Evolutionary conservation across 1,140 invertebrate species (phyloP).

Genomic region (Drosophila ogumai): DNA sequence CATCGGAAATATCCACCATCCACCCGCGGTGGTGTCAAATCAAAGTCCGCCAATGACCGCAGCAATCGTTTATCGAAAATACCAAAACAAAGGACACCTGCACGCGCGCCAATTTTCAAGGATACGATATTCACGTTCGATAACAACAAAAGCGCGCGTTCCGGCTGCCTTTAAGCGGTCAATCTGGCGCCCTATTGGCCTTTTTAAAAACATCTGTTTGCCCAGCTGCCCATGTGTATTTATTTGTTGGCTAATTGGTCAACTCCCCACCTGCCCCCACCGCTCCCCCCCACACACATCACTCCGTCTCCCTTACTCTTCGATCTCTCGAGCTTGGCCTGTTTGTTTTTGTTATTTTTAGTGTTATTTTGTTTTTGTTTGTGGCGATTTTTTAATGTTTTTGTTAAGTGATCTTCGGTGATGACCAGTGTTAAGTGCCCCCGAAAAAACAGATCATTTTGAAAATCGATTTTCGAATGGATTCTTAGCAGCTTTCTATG

Average conservation of each 20-base stretch:
- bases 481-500: conserved; percentile 14
- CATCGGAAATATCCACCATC: conserved; percentile 4
- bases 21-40: background rate
- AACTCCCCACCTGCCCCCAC: conserved; percentile 7
- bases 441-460: conserved; percentile 13
- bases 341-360: conserved; percentile 26
- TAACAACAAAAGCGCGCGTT: conserved; percentile 10
- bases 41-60: conserved; percentile 12
- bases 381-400: conserved; percentile 29
- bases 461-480: conserved; percentile 5
- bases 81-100: background rate
- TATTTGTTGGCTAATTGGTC: conserved; percentile 40
- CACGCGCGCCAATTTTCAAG: conserved; percentile 2
- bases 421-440: conserved; percentile 33
- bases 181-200: conserved; percentile 50
- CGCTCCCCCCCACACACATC: background rate
- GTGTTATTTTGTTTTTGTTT: conserved; percentile 21
- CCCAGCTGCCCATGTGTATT: conserved; percentile 51
- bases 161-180: background rate
- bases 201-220: conserved; percentile 77
- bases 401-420: conserved; percentile 38
- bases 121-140: conserved; percentile 30
- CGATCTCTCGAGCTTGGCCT: conserved; percentile 16
- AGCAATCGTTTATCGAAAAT: conserved; percentile 24
- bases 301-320: conserved; percentile 1